Base-by-base conservation (phyloP, 2,113 vertebrate genomes). In the Ibidorhyncha struthersii region DNA sequence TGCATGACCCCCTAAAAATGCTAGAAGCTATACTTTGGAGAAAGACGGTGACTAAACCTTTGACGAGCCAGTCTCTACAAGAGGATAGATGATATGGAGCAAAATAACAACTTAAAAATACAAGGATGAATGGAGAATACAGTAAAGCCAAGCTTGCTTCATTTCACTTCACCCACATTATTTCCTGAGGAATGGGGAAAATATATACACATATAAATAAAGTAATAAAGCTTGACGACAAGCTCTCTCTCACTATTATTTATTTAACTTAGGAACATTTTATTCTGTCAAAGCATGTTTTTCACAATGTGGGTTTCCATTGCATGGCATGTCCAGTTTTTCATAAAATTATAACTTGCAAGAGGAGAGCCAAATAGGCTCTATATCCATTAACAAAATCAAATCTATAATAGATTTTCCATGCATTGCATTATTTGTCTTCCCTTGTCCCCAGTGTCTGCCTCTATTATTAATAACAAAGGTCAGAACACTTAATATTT, bases 401-500 rank as follows among this genome's bases (percentile, higher is more conserved):
- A 74, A 66, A 76, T 10, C 12, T 81, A 23, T 20, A 86, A 82
- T 21, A 85, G 67, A 59, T 90, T 93, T 87, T 65, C 86, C 67
- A 71, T 4, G 10, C 79, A 78, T 83, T 70, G 67, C 40, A 61
- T 55, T 89, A 88, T 76, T 91, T 95, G 69, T 94, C 79, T 92
- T 90, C 61, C 63, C 27, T 40, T 26, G 62, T 87, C 63, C 78
- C 65, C 47, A 49, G 76, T 61, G 72, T 14, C 84, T 58, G 61
- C 69, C 55, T 91, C 95, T 81, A 89, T 83, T 95, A 97, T 89
- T 93, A 97, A 97, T 78, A 94, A 45, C 67, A 96, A 94, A 96
- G 96, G 96, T 97, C 95, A 96, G 93, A 97, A 94, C 84, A 86
- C 89, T 97, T 97, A 96, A 78, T 97, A 93, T 95, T 89, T 97